Conservation (phyloP, 2,888 invertebrate species). For the Meteorus cinctellus region DNA sequence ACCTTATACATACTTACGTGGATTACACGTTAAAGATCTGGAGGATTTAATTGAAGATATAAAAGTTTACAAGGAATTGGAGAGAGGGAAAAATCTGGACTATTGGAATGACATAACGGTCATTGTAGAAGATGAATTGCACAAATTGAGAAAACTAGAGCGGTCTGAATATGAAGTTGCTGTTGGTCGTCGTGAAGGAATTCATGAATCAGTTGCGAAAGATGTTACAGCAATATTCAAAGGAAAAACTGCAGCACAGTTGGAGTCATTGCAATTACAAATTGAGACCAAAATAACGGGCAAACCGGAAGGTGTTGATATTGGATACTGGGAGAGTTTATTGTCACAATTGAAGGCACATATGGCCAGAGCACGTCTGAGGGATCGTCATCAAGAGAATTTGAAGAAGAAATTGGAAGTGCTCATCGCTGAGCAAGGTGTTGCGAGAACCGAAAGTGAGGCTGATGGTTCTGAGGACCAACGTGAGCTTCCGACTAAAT, state of each 20-base stretch:
- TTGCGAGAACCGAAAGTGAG: constrained; percentile 72
- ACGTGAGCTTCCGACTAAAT: constrained; percentile 61
- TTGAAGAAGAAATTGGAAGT: constrained; percentile 90
- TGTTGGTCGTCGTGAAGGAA: constrained; percentile 82
- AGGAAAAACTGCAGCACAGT: constrained; percentile 91
- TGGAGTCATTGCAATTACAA: constrained; percentile 86
- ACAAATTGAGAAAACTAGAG: constrained; percentile 87
- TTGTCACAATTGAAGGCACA: constrained; percentile 96
- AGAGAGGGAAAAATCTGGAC: constrained; percentile 88
- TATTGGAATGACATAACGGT: constrained; percentile 98
- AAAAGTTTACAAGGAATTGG: constrained; percentile 94
- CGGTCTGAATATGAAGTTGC: constrained; percentile 78
- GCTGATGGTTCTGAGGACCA: constrained; percentile 59
- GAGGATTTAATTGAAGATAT: constrained; percentile 98
- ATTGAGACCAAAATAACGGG: constrained; percentile 91
- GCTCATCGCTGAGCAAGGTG: constrained; percentile 89
- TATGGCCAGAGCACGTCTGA: constrained; percentile 92
- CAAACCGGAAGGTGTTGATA: constrained; percentile 92
- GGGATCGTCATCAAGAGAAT: constrained; percentile 94
- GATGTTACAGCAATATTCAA: constrained; percentile 94
- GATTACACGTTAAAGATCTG: constrained; percentile 90
- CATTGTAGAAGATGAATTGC: constrained; percentile 94
- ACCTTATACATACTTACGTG: constrained; percentile 95
- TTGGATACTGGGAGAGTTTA: constrained; percentile 98
- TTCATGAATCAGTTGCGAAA: constrained; percentile 92